These are phyloP conservation scores for Hoplostethus mediterraneus DNA, from an alignment of 2,797 vertebrate genomes.

Conservation along the genomic window DNA sequence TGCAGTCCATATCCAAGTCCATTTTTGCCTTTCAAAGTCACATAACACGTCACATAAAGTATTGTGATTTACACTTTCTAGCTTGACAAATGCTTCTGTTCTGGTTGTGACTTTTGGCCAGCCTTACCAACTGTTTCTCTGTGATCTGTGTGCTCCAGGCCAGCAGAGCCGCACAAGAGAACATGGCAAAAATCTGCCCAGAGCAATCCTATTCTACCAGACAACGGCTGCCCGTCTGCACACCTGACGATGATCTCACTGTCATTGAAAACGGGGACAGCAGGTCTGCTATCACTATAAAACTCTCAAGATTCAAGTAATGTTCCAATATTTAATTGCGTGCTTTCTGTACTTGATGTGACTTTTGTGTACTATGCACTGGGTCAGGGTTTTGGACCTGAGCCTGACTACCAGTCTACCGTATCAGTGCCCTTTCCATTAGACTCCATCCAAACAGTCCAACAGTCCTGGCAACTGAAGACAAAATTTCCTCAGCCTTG, in stretches of 20 bases:
- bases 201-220: slow-evolving; percentile 81
- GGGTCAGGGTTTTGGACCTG: neutral
- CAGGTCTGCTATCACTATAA: slow-evolving; percentile 81
- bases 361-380: neutral
- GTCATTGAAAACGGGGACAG: slow-evolving; percentile 86
- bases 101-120: neutral
- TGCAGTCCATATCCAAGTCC: too few relatives aligned
- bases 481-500: neutral
- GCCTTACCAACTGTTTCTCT: slow-evolving; percentile 19
- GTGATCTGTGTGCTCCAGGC: slow-evolving; percentile 66
- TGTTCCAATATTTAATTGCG: neutral
- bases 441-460: neutral
- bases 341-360: neutral
- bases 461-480: neutral
- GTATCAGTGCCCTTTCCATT: neutral
- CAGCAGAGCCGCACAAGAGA: slow-evolving; percentile 38
- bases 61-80: neutral
- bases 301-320: neutral
- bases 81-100: neutral
- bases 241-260: slow-evolving; percentile 82
- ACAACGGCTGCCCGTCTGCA: slow-evolving; percentile 69
- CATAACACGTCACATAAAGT: neutral
- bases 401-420: too few relatives aligned
- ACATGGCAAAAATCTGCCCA: slow-evolving; percentile 84
- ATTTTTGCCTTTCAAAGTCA: too few relatives aligned